Percentiles rank a stretch among this genome's conserved stretches.
Evolutionary conservation across 2,888 invertebrate species (phyloP).

Genomic region (Plebejus anna): DNA sequence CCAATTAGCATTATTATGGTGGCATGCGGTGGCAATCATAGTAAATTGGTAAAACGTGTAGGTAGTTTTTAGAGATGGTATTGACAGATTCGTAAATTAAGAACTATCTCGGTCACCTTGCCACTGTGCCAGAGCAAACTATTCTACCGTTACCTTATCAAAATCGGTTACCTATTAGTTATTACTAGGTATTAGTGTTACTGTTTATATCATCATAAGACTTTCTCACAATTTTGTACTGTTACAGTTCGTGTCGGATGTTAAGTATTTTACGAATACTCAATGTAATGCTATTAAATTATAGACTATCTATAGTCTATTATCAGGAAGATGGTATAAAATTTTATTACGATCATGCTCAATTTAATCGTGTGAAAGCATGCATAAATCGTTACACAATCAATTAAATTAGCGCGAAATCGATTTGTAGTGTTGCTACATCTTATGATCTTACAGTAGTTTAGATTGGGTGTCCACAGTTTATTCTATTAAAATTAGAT

Average conservation of each 20-base stretch:
- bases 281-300: not conserved
- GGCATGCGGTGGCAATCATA: no score
- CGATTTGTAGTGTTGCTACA: not conserved
- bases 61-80: not conserved
- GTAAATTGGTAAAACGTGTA: no score
- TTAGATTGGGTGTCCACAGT: not conserved
- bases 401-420: conserved; percentile 16
- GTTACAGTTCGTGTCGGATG: not conserved
- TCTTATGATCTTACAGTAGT: not conserved
- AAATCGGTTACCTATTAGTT: not conserved
- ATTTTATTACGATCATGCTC: conserved; percentile 3
- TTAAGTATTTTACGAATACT: not conserved
- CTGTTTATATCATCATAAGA: not conserved
- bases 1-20: no score
- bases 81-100: not conserved
- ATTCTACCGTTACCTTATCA: not conserved
- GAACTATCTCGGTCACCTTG: not conserved
- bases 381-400: conserved; percentile 8
- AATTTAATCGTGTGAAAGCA: conserved; percentile 10
- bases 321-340: conserved; percentile 4
- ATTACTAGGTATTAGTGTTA: not conserved
- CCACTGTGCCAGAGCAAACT: not conserved
- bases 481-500: not conserved
- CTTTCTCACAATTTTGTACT: not conserved
- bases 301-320: not conserved